Evolutionary conservation across 2,888 invertebrate species (phyloP).

Genomic region (Periphyllus acericola): DNA sequence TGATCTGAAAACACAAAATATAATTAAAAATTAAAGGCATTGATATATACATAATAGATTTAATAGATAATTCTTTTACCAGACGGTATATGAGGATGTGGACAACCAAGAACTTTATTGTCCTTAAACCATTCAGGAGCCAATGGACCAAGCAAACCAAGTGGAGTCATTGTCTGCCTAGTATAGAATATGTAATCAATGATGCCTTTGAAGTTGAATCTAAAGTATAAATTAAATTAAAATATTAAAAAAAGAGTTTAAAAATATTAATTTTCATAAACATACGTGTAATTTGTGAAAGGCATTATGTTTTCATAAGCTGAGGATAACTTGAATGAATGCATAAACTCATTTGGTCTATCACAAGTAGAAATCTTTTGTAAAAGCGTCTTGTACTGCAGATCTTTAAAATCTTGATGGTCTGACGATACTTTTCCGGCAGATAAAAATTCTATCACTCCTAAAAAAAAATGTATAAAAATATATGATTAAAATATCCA

Average conservation of each 20-base stretch:
- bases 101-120: conserved; percentile 97
- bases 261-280: conserved; percentile 63
- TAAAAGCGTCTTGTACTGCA: conserved; percentile 90
- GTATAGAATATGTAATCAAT: conserved; percentile 99
- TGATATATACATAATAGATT: neutral
- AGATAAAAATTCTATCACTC: conserved; percentile 95
- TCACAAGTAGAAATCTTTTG: conserved; percentile 89
- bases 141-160: conserved; percentile 93
- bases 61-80: conserved; percentile 68
- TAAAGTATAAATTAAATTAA: conserved; percentile 67
- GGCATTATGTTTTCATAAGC: conserved; percentile 98
- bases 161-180: conserved; percentile 92
- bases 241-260: neutral
- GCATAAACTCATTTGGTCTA: conserved; percentile 88
- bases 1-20: conserved; percentile 75
- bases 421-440: conserved; percentile 89
- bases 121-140: conserved; percentile 93
- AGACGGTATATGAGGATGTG: conserved; percentile 96
- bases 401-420: conserved; percentile 96
- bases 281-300: conserved; percentile 98
- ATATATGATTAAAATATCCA: neutral
- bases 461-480: conserved; percentile 68
- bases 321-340: conserved; percentile 94
- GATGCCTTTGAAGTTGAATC: conserved; percentile 98
- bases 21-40: neutral